phyloP scores from a whole-genome alignment of 2,113 vertebrate genomes.

The Xenopus laevis region DNA sequence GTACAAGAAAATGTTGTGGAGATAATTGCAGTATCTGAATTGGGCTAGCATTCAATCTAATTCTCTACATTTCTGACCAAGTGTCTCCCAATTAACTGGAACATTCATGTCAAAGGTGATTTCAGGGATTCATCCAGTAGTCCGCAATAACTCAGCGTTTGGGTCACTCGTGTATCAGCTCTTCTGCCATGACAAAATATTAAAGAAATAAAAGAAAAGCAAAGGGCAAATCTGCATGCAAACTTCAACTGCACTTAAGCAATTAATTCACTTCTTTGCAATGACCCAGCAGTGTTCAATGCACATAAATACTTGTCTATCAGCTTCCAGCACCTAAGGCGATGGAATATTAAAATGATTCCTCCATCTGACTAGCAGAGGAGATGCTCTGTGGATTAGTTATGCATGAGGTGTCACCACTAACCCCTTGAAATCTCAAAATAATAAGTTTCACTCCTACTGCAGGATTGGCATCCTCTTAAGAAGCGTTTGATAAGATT shows the following conservation, averaged over 20 bases:
- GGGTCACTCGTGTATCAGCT: slow-evolving; percentile 52
- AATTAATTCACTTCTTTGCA: slow-evolving; percentile 54
- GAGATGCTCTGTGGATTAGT: slow-evolving; percentile 47
- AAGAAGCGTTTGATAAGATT: slow-evolving; percentile 38
- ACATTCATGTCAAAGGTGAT: slow-evolving; percentile 56
- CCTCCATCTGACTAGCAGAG: slow-evolving; percentile 34
- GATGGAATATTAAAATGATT: slow-evolving; percentile 42
- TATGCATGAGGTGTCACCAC: slow-evolving; percentile 47
- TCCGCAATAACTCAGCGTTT: slow-evolving; percentile 36
- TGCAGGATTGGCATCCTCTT: slow-evolving; percentile 48
- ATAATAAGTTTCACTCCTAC: slow-evolving; percentile 42
- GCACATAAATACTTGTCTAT: slow-evolving; percentile 50
- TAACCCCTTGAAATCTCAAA: slow-evolving; percentile 48
- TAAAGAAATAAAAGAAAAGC: slow-evolving; percentile 45
- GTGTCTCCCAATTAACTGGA: slow-evolving; percentile 56
- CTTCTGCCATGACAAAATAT: slow-evolving; percentile 56
- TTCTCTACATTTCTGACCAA: slow-evolving; percentile 1
- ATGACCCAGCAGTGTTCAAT: slow-evolving; percentile 36
- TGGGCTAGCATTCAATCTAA: slow-evolving; percentile 47
- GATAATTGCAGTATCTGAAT: slow-evolving; percentile 34
- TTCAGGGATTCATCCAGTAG: slow-evolving; percentile 46
- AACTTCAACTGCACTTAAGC: slow-evolving; percentile 37
- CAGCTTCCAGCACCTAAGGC: slow-evolving; percentile 47
- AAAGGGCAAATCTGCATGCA: slow-evolving; percentile 51
- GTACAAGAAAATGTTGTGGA: no score